Base-by-base conservation (phyloP, 2,888 invertebrate genomes). In the Deilephila elpenor region DNA sequence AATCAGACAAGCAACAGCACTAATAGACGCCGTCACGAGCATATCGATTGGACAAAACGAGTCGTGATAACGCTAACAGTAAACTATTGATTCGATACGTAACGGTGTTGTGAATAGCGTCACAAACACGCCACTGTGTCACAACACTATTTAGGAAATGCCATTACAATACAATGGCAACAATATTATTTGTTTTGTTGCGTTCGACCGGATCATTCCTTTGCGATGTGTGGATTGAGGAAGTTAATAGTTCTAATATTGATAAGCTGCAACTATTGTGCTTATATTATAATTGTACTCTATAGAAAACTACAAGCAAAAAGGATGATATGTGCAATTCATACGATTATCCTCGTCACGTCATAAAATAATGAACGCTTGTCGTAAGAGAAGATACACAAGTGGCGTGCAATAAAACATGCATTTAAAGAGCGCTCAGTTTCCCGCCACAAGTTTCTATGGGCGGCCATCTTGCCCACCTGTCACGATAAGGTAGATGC, bases 51-150 rank as follows among this genome's bases (percentile, higher is more conserved):
- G 74, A 76, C 77, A 80, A 82, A 82, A 78, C 78, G 77, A 84
- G 77, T 82, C 88, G 84, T 89, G 89, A 90, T 89, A 87, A 86
- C 77, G 80, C 83, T 83, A 84, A 89, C 89, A 86, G 89, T 90
- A 83, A 88, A 83, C 84, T 85, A 86, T 88, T 82, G 86, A 89
- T 87, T 89, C 82, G 77, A 81, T 81, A 74, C 72, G 74, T 89
- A 91, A 90, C 91, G 89, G 91, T 80, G 82, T 78, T 44, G 37
- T 75, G 80, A 81, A 86, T 82, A 80, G 77, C 77, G 78, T 78
- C 75, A 76, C 80, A 77, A 51, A 59, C 67, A 59, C 73, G 44
- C 59, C 73, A 61, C 32, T 51, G 59, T 70, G 67, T 73, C 60
- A 80, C 78, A 74, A 74, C 76, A 78, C 81, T 82, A 78, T 81